Evolutionary conservation across 2,888 invertebrate genomes (phyloP).

Genomic region (Apodemia zela): DNA sequence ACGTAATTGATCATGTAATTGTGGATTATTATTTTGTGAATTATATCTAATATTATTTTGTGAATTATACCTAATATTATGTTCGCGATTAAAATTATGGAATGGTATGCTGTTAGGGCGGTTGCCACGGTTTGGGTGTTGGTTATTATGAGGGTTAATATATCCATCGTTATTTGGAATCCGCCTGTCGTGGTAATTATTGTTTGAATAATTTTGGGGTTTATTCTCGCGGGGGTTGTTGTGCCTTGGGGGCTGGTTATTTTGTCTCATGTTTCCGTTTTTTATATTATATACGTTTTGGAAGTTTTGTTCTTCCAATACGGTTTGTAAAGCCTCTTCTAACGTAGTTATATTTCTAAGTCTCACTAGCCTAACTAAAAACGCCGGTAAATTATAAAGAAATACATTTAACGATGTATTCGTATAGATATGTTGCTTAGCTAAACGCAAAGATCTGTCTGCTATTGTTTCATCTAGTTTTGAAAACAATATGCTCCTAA

Average conservation of each 20-base stretch:
- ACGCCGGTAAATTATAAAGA: slow-evolving; percentile 27
- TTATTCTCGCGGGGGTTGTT: background rate
- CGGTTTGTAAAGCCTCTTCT: slow-evolving; percentile 27
- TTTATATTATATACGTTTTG: slow-evolving; percentile 4
- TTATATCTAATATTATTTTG: background rate
- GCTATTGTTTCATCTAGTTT: slow-evolving; percentile 24
- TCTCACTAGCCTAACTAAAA: slow-evolving; percentile 27
- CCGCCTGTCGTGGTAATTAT: background rate
- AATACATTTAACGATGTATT: slow-evolving; percentile 27
- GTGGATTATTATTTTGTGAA: background rate
- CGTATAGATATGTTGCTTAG: slow-evolving; percentile 24
- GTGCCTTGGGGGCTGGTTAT: background rate
- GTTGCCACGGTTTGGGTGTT: background rate
- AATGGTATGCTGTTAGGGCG: background rate
- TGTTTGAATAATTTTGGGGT: slow-evolving; percentile 12
- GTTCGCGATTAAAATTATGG: background rate
- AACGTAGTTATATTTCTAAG: slow-evolving; percentile 21
- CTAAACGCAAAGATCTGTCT: background rate
- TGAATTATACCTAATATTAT: background rate
- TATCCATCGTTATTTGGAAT: background rate
- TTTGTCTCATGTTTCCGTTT: background rate
- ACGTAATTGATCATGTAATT: too few relatives aligned
- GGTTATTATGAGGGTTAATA: background rate
- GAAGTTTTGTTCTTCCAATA: slow-evolving; percentile 27
- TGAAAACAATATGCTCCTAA: slow-evolving; percentile 24